Conservation (phyloP, 2,113 vertebrate species). For the Oryctolagus cuniculus region mOryCun1.1 NC_091442.1:68938001-68938500, state of each 20-base stretch:
- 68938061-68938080: too few species aligned
- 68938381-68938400: conserved; percentile 5
- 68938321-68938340: conserved; percentile 53
- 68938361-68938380: conserved; percentile 28
- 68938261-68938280: not conserved
- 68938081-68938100: too few species aligned
- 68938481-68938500: not conserved
- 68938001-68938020: too few species aligned
- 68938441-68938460: not conserved
- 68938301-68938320: not conserved
- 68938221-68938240: not conserved
- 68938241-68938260: not conserved
- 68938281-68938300: not conserved
- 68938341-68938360: conserved; percentile 33
- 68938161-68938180: not conserved
- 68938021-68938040: too few species aligned
- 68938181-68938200: not conserved
- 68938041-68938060: too few species aligned
- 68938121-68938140: not conserved
- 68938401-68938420: not conserved
- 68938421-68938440: not conserved
- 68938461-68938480: not conserved
- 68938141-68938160: not conserved
- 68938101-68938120: too few species aligned
- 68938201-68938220: too few species aligned